Evolutionary conservation across 1,140 invertebrate species (phyloP), one percentile per base, ranked within the genome.

Genomic region (Bactericera cockerelli): DNA sequence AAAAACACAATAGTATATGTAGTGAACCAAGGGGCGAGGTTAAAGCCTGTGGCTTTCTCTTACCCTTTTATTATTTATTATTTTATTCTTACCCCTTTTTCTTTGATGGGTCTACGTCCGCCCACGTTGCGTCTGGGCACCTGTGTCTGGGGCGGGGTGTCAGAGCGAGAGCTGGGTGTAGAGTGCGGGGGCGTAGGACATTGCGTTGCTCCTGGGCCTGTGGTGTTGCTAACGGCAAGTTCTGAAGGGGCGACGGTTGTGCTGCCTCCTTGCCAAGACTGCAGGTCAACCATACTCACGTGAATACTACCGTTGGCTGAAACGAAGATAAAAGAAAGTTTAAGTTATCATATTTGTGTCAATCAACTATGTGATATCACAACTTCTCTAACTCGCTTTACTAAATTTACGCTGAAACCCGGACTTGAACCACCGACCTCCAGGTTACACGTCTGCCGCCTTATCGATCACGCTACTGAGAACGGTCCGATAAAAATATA

Each of bases 51-150:
- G n/a, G n/a, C n/a, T n/a, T n/a, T n/a, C n/a, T n/a, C n/a, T n/a
- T n/a, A n/a, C n/a, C n/a, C n/a, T n/a, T n/a, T n/a, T n/a, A n/a
- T n/a, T n/a, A n/a, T n/a, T n/a, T n/a, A n/a, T n/a, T n/a, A n/a
- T n/a, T n/a, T n/a, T n/a, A n/a, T n/a, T 66, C 67, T 67, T 57
- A 75, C 70, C 64, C 68, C 71, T 26, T 70, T 70, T 62, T 71
- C 77, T 66, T 84, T 84, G 22, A 76, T 80, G 4, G 88, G 88
- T 63, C 85, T 72, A 8, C 85, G 74, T 54, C 87, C 87, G 38
- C 86, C 87, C 76, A 83, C 82, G 66, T 85, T 86, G 57, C 82
- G 78, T 38, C 80, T 75, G 26, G 76, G 74, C n/a, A n/a, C n/a
- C 26, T 74, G 71, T 26, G 70, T 65, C 59, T 33, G 60, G 24